Percentiles rank a stretch among this genome's conserved stretches.
These are phyloP conservation scores for Diceros bicornis DNA, from an alignment of 2,797 vertebrate genomes.

Conservation along the genomic window DNA sequence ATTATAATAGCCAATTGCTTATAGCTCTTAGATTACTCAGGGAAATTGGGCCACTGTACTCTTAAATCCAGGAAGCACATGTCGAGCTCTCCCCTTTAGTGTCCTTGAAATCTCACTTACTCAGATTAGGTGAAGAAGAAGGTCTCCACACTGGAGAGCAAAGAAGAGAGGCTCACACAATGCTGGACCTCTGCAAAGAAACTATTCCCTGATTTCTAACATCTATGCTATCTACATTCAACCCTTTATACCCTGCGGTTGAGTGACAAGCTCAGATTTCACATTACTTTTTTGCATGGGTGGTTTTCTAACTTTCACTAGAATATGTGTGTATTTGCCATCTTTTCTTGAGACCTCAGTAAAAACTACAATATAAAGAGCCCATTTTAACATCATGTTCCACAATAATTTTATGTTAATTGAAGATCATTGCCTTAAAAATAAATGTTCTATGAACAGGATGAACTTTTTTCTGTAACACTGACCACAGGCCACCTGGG, in stretches of 20 bases:
- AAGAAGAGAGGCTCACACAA: not conserved
- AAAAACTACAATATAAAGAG: not conserved
- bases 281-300: not conserved
- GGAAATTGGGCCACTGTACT: not conserved
- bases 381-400: not conserved
- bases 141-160: not conserved
- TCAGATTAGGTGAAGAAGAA: not conserved
- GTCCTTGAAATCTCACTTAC: not conserved
- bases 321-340: not conserved
- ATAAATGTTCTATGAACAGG: not conserved
- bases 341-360: not conserved
- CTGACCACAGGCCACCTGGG: not conserved
- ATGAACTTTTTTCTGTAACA: not conserved
- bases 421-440: not conserved
- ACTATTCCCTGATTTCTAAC: not conserved
- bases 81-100: not conserved
- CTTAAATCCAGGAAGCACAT: not conserved
- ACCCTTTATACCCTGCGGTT: not conserved
- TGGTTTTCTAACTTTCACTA: not conserved
- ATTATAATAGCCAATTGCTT: not conserved
- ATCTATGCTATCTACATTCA: not conserved
- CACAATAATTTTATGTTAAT: not conserved
- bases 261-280: not conserved
- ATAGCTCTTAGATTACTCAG: not conserved
- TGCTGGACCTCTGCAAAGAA: not conserved